Percentiles rank a stretch among this genome's conserved stretches.
These are phyloP conservation scores for Drosophila nr. medialis DNA, from an alignment of 2,888 invertebrate genomes.

Conservation along the genomic window DNA sequence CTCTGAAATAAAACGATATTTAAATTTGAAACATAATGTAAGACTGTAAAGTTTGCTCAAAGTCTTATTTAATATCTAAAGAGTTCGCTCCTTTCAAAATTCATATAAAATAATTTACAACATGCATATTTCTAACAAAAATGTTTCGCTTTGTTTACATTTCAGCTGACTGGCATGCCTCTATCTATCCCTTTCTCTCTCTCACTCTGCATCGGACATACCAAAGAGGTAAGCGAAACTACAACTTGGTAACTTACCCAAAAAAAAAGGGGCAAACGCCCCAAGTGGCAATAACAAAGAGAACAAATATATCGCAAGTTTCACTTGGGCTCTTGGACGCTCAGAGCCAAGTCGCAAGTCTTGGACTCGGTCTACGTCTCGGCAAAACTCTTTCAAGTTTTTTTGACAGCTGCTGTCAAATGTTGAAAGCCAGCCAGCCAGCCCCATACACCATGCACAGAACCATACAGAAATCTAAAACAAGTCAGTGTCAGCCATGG, in stretches of 20 bases:
- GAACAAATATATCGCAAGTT: constrained; percentile 75
- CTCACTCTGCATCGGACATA: not conserved
- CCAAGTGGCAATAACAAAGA: constrained; percentile 71
- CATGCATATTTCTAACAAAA: constrained; percentile 30
- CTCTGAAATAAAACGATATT: not conserved
- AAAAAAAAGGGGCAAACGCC: constrained; percentile 50
- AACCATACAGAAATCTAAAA: constrained; percentile 72
- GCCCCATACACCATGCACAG: constrained; percentile 14
- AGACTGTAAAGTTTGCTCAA: not conserved
- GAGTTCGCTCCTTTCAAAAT: not conserved
- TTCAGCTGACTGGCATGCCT: constrained; percentile 37
- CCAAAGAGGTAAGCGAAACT: constrained; percentile 48
- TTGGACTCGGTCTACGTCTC: constrained; percentile 66
- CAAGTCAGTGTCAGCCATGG: constrained; percentile 68
- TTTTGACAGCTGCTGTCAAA: constrained; percentile 80
- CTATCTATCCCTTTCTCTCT: not conserved
- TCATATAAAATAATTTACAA: not conserved
- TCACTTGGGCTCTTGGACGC: constrained; percentile 60
- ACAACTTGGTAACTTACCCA: constrained; percentile 49
- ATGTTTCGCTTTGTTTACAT: constrained; percentile 23
- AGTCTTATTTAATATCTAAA: not conserved
- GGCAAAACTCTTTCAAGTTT: constrained; percentile 78
- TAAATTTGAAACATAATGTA: not conserved
- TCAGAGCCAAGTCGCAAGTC: constrained; percentile 40
- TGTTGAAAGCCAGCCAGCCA: constrained; percentile 72